phyloP scores from a whole-genome alignment of 1,140 invertebrate genomes.

The Hylaeus anthracinus region DNA sequence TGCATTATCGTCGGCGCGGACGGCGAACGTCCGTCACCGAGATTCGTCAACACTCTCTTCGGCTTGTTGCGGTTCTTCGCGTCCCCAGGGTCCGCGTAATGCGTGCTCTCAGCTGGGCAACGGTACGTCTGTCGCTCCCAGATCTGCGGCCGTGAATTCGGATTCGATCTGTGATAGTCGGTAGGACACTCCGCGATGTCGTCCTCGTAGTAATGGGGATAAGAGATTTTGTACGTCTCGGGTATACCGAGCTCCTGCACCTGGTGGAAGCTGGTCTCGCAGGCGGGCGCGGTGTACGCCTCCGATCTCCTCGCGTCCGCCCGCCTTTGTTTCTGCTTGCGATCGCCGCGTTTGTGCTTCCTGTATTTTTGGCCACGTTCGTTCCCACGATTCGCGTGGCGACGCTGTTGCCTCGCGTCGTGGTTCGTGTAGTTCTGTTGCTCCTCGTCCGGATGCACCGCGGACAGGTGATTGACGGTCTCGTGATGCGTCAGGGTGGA shows the following conservation, averaged over 20 bases:
- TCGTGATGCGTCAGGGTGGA: constrained; percentile 62
- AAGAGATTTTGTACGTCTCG: constrained; percentile 76
- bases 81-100: constrained; percentile 40
- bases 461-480: constrained; percentile 48
- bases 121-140: constrained; percentile 65
- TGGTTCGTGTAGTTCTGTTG: constrained; percentile 59
- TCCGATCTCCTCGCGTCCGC: constrained; percentile 33
- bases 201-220: constrained; percentile 78
- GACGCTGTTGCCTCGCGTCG: constrained; percentile 59
- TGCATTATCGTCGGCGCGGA: constrained; percentile 80
- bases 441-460: constrained; percentile 54
- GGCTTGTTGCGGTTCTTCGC: constrained; percentile 50
- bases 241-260: constrained; percentile 75
- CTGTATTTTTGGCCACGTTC: constrained; percentile 75
- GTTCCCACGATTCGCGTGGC: constrained; percentile 64
- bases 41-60: constrained; percentile 40
- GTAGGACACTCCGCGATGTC: constrained; percentile 69
- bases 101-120: constrained; percentile 37
- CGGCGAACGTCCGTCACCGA: constrained; percentile 48
- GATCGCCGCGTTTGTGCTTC: constrained; percentile 72
- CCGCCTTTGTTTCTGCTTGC: constrained; percentile 68
- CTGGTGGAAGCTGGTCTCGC: constrained; percentile 71
- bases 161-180: constrained; percentile 62
- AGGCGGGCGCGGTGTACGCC: constrained; percentile 50
- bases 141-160: constrained; percentile 40